Evolutionary conservation across 1,140 invertebrate species (phyloP).

Genomic region (Eubasilissa regina): DNA sequence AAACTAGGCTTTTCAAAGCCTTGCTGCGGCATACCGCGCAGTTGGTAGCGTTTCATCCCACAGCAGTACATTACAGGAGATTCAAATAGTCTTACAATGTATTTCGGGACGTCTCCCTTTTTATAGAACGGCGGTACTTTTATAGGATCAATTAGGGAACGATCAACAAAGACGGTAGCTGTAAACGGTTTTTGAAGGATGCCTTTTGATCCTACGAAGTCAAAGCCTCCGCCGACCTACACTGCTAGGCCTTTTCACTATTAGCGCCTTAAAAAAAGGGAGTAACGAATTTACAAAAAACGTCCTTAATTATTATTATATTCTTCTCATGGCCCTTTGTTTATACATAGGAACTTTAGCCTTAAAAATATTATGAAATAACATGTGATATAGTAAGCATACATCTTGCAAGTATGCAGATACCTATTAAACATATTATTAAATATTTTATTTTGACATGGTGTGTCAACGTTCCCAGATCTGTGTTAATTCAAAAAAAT

Average conservation of each 20-base stretch:
- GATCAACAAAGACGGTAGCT: slow-evolving; percentile 26
- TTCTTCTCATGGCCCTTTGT: not conserved
- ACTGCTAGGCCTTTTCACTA: not conserved
- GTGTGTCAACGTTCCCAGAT: not conserved
- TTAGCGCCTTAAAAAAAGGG: slow-evolving; percentile 19
- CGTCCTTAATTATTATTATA: slow-evolving; percentile 26
- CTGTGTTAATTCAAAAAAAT: not conserved
- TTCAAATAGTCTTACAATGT: slow-evolving; percentile 28
- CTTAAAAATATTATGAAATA: too few species aligned
- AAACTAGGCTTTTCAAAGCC: too few species aligned
- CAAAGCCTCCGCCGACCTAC: slow-evolving; percentile 26
- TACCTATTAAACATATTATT: too few species aligned
- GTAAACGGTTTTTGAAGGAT: slow-evolving; percentile 36
- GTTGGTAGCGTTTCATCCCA: too few species aligned
- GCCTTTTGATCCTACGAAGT: slow-evolving; percentile 31
- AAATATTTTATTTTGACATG: not conserved
- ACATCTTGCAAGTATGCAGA: too few species aligned
- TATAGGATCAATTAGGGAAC: slow-evolving; percentile 31
- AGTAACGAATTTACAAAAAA: slow-evolving; percentile 30
- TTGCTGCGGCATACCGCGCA: too few species aligned
- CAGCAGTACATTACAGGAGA: not conserved
- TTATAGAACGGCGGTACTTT: slow-evolving; percentile 3
- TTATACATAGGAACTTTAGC: too few species aligned
- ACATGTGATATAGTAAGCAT: too few species aligned
- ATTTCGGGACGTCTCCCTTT: slow-evolving; percentile 9